phyloP scores from a whole-genome alignment of 2,113 vertebrate genomes.

The Isichthys henryi region DNA sequence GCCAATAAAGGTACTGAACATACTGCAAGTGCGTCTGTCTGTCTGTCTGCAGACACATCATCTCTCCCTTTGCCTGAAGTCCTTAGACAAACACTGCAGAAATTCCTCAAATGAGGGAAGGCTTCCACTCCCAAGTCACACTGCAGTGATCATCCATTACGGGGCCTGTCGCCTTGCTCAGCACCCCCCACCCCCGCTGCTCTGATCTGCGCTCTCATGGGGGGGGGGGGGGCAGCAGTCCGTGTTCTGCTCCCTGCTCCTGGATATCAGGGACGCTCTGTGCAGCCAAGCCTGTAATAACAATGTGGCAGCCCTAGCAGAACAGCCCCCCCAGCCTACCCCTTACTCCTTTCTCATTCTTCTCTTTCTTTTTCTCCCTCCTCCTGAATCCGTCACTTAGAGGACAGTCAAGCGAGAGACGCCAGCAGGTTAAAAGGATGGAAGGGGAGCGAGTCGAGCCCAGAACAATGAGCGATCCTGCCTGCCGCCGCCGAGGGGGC shows the following conservation, averaged over 20 bases:
- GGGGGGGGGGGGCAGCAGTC: slow-evolving; percentile 29
- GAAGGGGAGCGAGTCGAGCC: background rate
- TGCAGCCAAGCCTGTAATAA: slow-evolving; percentile 11
- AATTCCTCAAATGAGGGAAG: slow-evolving; percentile 14
- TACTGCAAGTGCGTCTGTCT: background rate
- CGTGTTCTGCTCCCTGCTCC: slow-evolving; percentile 30
- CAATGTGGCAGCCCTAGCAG: background rate
- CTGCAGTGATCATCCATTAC: background rate
- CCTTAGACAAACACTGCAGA: background rate
- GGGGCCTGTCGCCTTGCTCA: slow-evolving; percentile 1
- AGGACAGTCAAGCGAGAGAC: background rate
- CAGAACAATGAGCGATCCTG: background rate
- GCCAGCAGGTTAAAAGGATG: background rate
- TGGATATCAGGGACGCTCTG: slow-evolving; percentile 29
- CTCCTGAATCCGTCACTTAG: background rate
- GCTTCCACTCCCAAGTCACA: background rate
- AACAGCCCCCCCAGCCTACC: background rate
- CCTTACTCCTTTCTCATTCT: background rate
- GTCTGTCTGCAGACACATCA: background rate
- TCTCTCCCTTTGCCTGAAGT: slow-evolving; percentile 6
- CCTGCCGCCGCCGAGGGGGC: background rate
- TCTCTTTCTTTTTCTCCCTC: background rate
- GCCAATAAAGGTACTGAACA: too few relatives aligned
- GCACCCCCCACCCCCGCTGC: slow-evolving; percentile 26
- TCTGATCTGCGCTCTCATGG: slow-evolving; percentile 20